A percentile compares a stretch with the other conserved stretches of the same genome.
These are phyloP conservation scores for Neomonachus schauinslandi DNA, from an alignment of 2,113 vertebrate genomes.

Conservation along the genomic window DNA sequence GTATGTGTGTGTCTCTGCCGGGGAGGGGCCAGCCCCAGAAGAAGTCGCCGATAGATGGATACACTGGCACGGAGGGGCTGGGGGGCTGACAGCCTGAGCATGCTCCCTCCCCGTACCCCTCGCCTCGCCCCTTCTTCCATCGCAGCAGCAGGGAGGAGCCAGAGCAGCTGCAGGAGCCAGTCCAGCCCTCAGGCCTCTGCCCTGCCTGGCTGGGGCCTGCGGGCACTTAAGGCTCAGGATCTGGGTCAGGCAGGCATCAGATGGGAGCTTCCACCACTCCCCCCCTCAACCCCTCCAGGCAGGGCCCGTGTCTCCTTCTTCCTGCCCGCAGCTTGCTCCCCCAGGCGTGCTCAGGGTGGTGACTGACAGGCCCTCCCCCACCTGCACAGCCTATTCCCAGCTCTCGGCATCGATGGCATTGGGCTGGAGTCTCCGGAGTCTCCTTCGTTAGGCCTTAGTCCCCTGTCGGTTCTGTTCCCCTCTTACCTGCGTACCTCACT, in stretches of 20 bases:
- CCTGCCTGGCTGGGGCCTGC: accelerated
- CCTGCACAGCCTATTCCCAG: accelerated
- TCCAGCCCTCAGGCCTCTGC: neutral
- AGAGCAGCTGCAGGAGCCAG: neutral
- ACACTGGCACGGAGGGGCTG: accelerated
- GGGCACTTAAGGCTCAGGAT: neutral
- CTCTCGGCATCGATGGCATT: neutral
- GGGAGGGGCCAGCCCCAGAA: neutral
- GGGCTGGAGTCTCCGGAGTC: neutral
- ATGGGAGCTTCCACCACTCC: too few relatives aligned
- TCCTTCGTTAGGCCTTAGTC: neutral
- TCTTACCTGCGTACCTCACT: accelerated
- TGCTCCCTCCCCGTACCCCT: accelerated
- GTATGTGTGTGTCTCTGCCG: accelerated
- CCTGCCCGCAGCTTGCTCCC: neutral
- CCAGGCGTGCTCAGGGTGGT: neutral
- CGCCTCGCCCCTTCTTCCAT: too few relatives aligned
- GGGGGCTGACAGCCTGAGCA: accelerated
- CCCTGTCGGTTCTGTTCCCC: neutral
- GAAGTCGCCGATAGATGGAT: neutral
- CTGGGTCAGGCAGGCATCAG: neutral
- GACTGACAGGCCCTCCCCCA: neutral
- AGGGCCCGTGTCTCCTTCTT: neutral
- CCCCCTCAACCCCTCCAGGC: neutral
- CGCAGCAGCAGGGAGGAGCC: accelerated